These are phyloP conservation scores for Camelus dromedarius DNA, from an alignment of 2,113 vertebrate genomes.

Conservation along the genomic window DNA sequence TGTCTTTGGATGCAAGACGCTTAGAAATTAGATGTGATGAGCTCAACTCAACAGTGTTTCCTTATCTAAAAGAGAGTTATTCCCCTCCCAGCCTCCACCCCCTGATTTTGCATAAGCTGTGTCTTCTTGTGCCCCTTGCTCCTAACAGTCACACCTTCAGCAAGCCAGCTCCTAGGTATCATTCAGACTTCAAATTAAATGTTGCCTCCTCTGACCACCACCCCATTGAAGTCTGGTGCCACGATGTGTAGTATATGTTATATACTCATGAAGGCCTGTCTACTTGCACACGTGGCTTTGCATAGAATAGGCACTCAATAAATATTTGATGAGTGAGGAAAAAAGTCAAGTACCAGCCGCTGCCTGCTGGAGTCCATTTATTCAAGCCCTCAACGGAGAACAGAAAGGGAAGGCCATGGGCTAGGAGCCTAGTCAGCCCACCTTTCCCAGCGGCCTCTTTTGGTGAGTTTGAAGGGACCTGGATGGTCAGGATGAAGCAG, in stretches of 20 bases:
- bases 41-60: background rate
- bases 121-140: background rate
- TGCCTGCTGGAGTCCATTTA: background rate
- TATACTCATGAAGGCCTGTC: background rate
- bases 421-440: background rate
- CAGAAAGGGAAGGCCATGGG: background rate
- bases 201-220: background rate
- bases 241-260: background rate
- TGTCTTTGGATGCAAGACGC: conserved; percentile 31
- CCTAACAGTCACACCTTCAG: background rate
- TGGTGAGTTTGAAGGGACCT: background rate
- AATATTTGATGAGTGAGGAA: background rate
- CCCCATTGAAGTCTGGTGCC: background rate
- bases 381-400: background rate
- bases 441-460: background rate
- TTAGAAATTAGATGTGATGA: background rate
- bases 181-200: background rate
- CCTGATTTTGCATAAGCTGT: background rate
- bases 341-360: background rate
- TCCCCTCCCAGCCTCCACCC: background rate
- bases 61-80: background rate
- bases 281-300: background rate
- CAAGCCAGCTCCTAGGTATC: background rate
- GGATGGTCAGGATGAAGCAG: background rate
- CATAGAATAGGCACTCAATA: background rate